Base-by-base conservation (phyloP, 2,797 vertebrate species). In the Sparus aurata region DNA sequence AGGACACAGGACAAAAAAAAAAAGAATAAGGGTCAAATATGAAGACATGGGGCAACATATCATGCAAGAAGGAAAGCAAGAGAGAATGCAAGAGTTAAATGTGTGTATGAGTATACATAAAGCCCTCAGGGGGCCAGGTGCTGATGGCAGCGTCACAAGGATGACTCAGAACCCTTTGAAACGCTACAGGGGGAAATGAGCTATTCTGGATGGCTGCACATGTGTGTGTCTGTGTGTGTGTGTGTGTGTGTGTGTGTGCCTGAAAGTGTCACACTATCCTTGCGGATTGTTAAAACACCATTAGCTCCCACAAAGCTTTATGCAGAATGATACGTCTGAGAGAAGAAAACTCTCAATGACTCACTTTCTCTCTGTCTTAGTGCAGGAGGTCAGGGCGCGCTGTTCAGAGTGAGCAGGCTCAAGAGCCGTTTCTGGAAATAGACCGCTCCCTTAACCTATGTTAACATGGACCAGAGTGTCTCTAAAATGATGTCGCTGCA, bases 141-240 rank as follows among this genome's bases (percentile, higher is more conserved):
- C 67, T 23, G 5, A 60, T 61, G 69, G 55, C 61, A 59, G 54
- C 23, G 11, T 52, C 74, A 84, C 67, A 75, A 53, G 11, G 76
- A 82, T 86, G 90, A 92, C 76, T 93, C 90, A 89, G 20, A 67
- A 73, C 47, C 73, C 7, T 5, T n/a, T 15, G 17, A 80, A 69
- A 73, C 34, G 52, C 60, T 71, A 64, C 52, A 83, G 66, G 74
- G 41, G 60, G 18, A 67, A 87, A 89, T 81, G 13, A 52, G 17
- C 61, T 52, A 52, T 77, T 74, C 55, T 73, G 23, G 53, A 75
- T 67, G 60, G 18, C 66, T 63, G 38, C 6, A 49, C 15, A 3
- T 60, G 22, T 22, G 65, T 34, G 25, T 23, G 59, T 73, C 30
- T 30, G 30, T 30, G 34, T 38, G 34, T 60, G 22, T 22, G 65